Evolutionary conservation across 2,113 vertebrate species (phyloP).

Genomic region (Holacanthus passer): DNA sequence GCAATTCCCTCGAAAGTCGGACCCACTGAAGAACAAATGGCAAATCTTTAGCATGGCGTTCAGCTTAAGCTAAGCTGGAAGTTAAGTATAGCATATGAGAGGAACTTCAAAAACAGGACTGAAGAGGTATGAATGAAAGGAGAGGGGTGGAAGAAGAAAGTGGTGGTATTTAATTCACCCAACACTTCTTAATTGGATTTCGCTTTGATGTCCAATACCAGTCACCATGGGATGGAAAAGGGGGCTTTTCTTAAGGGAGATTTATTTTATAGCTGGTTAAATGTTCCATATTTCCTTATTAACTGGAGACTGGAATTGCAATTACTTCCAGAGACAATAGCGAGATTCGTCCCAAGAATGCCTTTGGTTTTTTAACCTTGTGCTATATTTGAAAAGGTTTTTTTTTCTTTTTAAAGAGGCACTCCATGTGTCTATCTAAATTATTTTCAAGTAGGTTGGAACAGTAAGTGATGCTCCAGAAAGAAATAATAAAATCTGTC

Average conservation of each 20-base stretch:
- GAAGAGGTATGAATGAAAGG: conserved; percentile 57
- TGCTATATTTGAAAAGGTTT: conserved; percentile 4
- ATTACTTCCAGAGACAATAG: conserved; percentile 56
- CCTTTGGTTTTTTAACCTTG: conserved; percentile 41
- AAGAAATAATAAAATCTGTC: conserved; percentile 38
- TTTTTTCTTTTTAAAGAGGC: not conserved
- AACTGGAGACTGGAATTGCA: conserved; percentile 52
- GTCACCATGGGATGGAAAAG: conserved; percentile 65
- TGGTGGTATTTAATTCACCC: conserved; percentile 72
- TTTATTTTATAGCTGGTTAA: conserved; percentile 69
- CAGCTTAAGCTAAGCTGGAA: conserved; percentile 45
- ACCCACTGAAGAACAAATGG: conserved; percentile 6
- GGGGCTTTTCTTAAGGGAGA: conserved; percentile 68
- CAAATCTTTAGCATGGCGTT: conserved; percentile 45
- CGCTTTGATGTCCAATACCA: conserved; percentile 77
- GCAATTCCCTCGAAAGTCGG: conserved; percentile 46
- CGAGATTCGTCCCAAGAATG: conserved; percentile 25
- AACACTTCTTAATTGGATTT: conserved; percentile 82
- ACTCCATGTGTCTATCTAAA: not conserved
- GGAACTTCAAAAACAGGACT: conserved; percentile 57
- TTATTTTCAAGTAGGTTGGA: conserved; percentile 31
- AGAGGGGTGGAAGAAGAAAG: conserved; percentile 50
- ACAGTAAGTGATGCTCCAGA: conserved; percentile 20
- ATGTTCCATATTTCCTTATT: conserved; percentile 65
- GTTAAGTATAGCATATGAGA: conserved; percentile 35